A percentile compares a stretch with the other conserved stretches of the same genome.
Evolutionary conservation across 2,797 vertebrate genomes (phyloP).

Genomic region (Triplophysa bombifrons): DNA sequence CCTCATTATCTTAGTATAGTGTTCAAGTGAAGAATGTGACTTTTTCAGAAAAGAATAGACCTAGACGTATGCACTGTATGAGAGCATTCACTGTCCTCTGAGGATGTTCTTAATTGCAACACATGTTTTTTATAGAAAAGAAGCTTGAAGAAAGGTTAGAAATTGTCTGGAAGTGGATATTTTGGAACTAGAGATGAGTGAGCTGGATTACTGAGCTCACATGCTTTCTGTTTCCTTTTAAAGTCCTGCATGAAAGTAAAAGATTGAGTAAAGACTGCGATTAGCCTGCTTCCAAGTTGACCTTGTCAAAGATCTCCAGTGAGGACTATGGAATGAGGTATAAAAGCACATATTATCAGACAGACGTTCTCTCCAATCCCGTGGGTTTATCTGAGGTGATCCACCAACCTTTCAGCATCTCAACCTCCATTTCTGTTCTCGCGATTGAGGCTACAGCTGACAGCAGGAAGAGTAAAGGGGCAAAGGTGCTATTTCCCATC

Average conservation of each 20-base stretch:
- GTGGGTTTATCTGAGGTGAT: slow-evolving; percentile 28
- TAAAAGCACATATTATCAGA: slow-evolving; percentile 53
- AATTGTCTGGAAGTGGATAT: slow-evolving; percentile 40
- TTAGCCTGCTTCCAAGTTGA: slow-evolving; percentile 50
- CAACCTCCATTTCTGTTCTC: background rate
- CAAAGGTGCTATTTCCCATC: slow-evolving; percentile 5
- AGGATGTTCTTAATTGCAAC: background rate
- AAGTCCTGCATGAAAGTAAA: slow-evolving; percentile 29
- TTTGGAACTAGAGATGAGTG: slow-evolving; percentile 20
- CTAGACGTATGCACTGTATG: background rate
- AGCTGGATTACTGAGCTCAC: slow-evolving; percentile 37
- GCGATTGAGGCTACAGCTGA: background rate
- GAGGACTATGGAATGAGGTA: slow-evolving; percentile 48
- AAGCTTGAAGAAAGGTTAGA: background rate
- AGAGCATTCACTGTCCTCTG: background rate
- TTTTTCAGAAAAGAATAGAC: background rate
- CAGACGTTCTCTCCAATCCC: slow-evolving; percentile 44
- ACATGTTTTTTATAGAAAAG: background rate
- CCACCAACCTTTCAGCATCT: slow-evolving; percentile 1
- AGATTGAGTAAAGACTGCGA: slow-evolving; percentile 48
- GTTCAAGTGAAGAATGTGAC: background rate
- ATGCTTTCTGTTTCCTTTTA: slow-evolving; percentile 42
- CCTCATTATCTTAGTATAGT: background rate
- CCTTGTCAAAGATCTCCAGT: slow-evolving; percentile 46
- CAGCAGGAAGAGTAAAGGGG: slow-evolving; percentile 2